A percentile compares a stretch with the other conserved stretches of the same genome.
phyloP scores from a whole-genome alignment of 2,113 vertebrate genomes.

The Pungitius pungitius region DNA sequence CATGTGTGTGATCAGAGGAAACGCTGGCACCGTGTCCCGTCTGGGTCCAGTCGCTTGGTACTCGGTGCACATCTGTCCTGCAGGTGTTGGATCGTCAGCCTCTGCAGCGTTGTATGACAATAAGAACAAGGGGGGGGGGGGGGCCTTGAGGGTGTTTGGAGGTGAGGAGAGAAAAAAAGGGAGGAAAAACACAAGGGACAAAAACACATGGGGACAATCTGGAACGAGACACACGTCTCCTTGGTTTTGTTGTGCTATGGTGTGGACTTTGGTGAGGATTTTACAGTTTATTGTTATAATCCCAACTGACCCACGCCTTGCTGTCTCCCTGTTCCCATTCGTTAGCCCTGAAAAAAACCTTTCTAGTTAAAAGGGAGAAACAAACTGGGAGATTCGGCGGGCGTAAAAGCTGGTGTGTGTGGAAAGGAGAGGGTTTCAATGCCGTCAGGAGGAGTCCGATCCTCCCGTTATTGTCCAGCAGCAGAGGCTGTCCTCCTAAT shows the following conservation, averaged over 20 bases:
- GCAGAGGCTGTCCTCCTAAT: conserved; percentile 61
- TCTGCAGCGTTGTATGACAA: conserved; percentile 16
- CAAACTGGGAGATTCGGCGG: not conserved
- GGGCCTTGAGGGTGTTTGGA: conserved; percentile 29
- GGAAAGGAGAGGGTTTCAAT: conserved; percentile 22
- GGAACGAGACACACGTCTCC: conserved; percentile 7
- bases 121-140: conserved; percentile 15
- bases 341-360: not conserved
- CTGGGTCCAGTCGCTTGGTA: conserved; percentile 3
- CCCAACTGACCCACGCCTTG: not conserved
- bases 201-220: not conserved
- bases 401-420: not conserved
- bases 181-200: not conserved
- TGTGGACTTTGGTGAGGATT: conserved; percentile 25
- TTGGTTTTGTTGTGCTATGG: conserved; percentile 28
- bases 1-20: conserved; percentile 1
- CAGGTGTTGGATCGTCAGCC: not conserved
- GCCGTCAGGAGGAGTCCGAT: conserved; percentile 38
- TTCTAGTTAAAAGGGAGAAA: not conserved
- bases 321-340: conserved; percentile 1
- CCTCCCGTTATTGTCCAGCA: conserved; percentile 53
- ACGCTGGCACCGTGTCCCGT: conserved; percentile 15
- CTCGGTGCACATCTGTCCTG: not conserved
- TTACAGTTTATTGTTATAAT: conserved; percentile 10
- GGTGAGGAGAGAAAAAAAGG: conserved; percentile 23